phyloP scores from a whole-genome alignment of 2,113 vertebrate species.

The Atrichornis clamosus region DNA sequence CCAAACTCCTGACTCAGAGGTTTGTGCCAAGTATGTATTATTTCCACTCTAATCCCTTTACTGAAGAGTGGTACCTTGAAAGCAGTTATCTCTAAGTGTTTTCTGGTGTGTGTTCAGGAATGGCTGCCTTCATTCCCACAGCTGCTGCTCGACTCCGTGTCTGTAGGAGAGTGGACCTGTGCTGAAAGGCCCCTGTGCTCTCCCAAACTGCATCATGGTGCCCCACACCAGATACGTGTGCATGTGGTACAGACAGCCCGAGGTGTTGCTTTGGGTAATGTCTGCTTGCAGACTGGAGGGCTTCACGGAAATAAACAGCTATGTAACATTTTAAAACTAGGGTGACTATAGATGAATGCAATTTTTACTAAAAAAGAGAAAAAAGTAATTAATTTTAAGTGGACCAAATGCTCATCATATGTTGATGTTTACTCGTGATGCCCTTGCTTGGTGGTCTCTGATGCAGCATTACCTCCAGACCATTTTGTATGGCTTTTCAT shows the following conservation, averaged over 20 bases:
- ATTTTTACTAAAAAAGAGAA: not conserved
- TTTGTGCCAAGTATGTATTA: not conserved
- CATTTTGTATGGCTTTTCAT: not conserved
- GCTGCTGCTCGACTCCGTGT: not conserved
- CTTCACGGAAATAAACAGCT: not conserved
- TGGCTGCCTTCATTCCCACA: not conserved
- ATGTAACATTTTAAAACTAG: not conserved
- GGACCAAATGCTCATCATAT: fast-evolving
- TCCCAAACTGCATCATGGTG: not conserved
- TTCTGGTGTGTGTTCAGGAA: not conserved
- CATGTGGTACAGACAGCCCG: not conserved
- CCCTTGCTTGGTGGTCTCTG: fast-evolving
- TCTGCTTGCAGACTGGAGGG: not conserved
- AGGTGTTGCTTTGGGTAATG: not conserved
- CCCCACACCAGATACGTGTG: fast-evolving
- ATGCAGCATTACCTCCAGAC: not conserved
- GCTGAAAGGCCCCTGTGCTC: not conserved
- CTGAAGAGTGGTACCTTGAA: not conserved
- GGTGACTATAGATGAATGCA: not conserved
- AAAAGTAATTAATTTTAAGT: not conserved
- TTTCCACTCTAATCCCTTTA: not conserved
- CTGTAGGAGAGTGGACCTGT: not conserved
- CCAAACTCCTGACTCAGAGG: not conserved
- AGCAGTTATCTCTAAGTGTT: not conserved
- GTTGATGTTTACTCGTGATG: fast-evolving